Percentiles rank a stretch among this genome's conserved stretches.
phyloP scores from a whole-genome alignment of 1,140 invertebrate species.

The Ceratosolen solmsi region DNA sequence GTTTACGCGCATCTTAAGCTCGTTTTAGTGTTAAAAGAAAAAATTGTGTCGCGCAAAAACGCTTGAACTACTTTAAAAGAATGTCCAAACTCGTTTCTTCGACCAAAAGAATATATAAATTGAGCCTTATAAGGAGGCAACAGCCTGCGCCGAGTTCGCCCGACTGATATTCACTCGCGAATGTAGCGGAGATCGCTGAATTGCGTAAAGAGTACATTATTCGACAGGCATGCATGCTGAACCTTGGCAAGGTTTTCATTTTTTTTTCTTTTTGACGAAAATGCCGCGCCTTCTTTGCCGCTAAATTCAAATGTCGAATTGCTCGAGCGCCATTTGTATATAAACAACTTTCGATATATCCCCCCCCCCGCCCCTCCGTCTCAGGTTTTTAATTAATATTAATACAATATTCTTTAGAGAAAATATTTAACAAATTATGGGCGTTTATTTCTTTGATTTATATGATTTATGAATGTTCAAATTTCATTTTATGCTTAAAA shows the following conservation, averaged over 20 bases:
- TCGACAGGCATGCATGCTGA: background rate
- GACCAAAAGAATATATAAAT: slow-evolving; percentile 33
- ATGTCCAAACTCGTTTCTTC: slow-evolving; percentile 2
- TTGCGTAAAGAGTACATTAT: slow-evolving; percentile 35
- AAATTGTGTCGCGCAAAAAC: slow-evolving; percentile 24
- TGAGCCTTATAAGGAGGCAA: slow-evolving; percentile 56
- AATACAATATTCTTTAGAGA: too few relatives aligned
- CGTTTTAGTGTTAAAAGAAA: background rate
- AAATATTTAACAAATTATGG: too few relatives aligned
- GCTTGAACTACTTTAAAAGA: slow-evolving; percentile 53
- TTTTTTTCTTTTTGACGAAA: background rate
- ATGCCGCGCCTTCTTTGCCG: slow-evolving; percentile 7
- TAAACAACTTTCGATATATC: too few relatives aligned
- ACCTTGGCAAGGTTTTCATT: background rate
- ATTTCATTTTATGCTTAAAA: too few relatives aligned
- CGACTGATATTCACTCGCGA: slow-evolving; percentile 7
- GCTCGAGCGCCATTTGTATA: too few relatives aligned
- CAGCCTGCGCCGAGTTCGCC: slow-evolving; percentile 48
- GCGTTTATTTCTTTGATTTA: too few relatives aligned
- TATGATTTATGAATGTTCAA: too few relatives aligned
- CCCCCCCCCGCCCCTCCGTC: too few relatives aligned
- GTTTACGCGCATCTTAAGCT: background rate
- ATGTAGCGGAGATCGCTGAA: slow-evolving; percentile 22
- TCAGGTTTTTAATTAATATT: too few relatives aligned
- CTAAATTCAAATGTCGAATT: background rate